Conservation (phyloP, 1,140 invertebrate species). For the Drosophila bifasciata region DNA sequence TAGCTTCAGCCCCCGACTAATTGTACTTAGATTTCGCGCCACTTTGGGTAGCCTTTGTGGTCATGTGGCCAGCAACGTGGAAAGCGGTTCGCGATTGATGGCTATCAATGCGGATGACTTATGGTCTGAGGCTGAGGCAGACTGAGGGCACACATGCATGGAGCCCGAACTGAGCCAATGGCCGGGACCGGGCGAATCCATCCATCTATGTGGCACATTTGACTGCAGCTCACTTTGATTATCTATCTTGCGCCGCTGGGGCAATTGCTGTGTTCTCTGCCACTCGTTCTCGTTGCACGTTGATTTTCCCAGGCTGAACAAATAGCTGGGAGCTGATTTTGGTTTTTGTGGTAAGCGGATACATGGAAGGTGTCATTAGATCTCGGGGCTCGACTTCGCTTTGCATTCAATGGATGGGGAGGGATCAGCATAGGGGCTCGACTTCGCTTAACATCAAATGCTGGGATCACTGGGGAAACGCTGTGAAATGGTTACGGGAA, state of each 20-base stretch:
- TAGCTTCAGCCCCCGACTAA: conserved; percentile 64
- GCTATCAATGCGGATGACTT: conserved; percentile 82
- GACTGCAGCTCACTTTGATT: conserved; percentile 49
- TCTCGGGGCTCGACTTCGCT: conserved; percentile 14
- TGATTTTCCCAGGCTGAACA: conserved; percentile 71
- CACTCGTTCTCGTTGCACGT: conserved; percentile 52
- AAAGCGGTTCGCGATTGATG: conserved; percentile 76
- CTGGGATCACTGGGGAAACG: no score
- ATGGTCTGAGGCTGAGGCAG: conserved; percentile 39
- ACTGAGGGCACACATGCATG: conserved; percentile 18
- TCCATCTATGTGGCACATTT: conserved; percentile 74
- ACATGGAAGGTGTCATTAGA: conserved; percentile 39
- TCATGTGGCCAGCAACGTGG: conserved; percentile 43
- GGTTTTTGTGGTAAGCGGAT: conserved; percentile 42
- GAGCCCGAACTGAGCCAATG: neutral
- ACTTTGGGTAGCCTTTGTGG: conserved; percentile 44
- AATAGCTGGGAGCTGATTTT: conserved; percentile 59
- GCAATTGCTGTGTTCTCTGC: conserved; percentile 3
- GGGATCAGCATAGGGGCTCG: conserved; percentile 12
- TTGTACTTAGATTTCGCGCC: conserved; percentile 77
- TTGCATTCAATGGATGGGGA: conserved; percentile 20
- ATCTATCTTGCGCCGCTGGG: conserved; percentile 21
- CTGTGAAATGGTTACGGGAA: neutral
- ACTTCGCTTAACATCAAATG: neutral
- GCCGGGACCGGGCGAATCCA: conserved; percentile 56